Percentiles rank a stretch among this genome's conserved stretches.
Evolutionary conservation across 1,140 invertebrate genomes (phyloP).

Genomic region (Hydropsyche tenuis): DNA sequence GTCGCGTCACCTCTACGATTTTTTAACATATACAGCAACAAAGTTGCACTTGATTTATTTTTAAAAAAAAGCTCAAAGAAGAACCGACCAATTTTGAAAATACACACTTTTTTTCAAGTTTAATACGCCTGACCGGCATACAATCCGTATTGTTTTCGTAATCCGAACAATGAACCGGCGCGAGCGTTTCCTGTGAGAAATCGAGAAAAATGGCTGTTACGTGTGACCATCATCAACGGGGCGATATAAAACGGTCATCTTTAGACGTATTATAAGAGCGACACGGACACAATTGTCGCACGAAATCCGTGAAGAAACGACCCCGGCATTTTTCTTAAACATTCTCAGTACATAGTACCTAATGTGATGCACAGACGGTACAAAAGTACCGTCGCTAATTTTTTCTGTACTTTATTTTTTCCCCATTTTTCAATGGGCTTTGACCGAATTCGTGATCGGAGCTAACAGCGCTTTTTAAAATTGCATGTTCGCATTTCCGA

Average conservation of each 20-base stretch:
- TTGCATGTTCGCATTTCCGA: constrained; percentile 23
- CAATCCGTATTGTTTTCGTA: constrained; percentile 19
- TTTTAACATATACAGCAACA: no score
- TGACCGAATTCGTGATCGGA: constrained; percentile 19
- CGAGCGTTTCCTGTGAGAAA: constrained; percentile 31
- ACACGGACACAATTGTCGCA: constrained; percentile 6
- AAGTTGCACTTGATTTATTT: no score
- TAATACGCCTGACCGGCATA: neutral
- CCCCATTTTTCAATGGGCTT: neutral
- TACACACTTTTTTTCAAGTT: no score
- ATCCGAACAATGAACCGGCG: constrained; percentile 18
- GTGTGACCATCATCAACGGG: neutral
- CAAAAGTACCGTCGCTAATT: neutral
- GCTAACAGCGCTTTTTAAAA: constrained; percentile 2
- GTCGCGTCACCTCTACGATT: no score
- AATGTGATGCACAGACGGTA: no score
- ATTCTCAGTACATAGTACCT: no score
- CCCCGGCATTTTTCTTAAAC: no score
- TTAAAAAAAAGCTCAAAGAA: no score
- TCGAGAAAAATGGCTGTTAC: constrained; percentile 9
- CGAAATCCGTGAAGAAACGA: neutral
- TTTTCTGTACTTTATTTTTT: neutral
- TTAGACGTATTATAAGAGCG: neutral
- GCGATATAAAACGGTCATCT: constrained; percentile 15
- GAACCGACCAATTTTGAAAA: no score